Conservation (phyloP, 2,888 invertebrate genomes). For the Aleiodes leptofemur region DNA sequence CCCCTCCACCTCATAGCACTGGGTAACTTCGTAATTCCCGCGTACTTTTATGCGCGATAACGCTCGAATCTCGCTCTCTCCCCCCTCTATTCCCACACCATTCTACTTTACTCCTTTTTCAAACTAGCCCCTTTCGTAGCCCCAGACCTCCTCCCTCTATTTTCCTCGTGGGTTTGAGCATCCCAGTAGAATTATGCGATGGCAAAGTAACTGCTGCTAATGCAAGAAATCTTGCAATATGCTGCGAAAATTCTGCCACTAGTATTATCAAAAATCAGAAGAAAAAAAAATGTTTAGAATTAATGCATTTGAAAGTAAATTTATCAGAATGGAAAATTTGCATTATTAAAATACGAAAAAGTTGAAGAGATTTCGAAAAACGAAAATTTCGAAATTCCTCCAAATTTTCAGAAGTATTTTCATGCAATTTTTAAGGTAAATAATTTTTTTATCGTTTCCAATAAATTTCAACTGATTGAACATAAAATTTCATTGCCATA, state of each 20-base stretch:
- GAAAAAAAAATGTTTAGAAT: too few relatives aligned
- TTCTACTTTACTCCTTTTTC: background rate
- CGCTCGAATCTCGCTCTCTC: background rate
- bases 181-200: conserved; percentile 14
- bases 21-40: conserved; percentile 19
- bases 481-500: too few relatives aligned
- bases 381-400: too few relatives aligned
- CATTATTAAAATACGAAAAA: too few relatives aligned
- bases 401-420: too few relatives aligned
- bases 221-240: conserved; percentile 22
- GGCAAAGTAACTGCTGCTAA: conserved; percentile 18
- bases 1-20: background rate
- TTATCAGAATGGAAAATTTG: too few relatives aligned
- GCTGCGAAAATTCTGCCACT: conserved; percentile 8
- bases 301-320: too few relatives aligned
- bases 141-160: background rate
- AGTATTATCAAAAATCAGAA: conserved; percentile 1
- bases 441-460: too few relatives aligned
- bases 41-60: conserved; percentile 38
- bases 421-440: too few relatives aligned
- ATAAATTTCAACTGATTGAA: too few relatives aligned
- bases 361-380: too few relatives aligned
- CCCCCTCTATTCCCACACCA: background rate
- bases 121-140: background rate
- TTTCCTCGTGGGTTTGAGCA: background rate